These are phyloP conservation scores for Diplosoma virens DNA, from an alignment of 23 tunicate genomes.

Conservation along the genomic window DNA sequence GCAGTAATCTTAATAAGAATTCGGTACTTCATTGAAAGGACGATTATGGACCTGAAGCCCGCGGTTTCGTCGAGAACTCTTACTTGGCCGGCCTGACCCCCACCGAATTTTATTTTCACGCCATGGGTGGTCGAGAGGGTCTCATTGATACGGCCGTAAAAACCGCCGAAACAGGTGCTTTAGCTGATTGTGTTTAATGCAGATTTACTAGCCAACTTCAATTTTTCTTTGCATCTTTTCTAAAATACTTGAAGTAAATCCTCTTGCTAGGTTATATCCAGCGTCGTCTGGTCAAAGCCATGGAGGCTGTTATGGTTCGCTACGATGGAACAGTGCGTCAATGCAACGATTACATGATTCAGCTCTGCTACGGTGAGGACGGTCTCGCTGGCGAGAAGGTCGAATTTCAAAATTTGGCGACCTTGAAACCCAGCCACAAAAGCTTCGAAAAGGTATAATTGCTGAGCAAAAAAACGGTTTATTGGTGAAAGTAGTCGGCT, in stretches of 20 bases:
- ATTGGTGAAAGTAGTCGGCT: not conserved
- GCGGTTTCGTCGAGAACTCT: conserved; percentile 99
- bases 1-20: not conserved
- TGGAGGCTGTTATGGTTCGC: conserved; percentile 99
- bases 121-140: conserved; percentile 99
- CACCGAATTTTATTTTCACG: conserved; percentile 99
- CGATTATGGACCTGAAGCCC: conserved; percentile 99
- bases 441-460: conserved; percentile 71
- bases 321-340: conserved; percentile 98
- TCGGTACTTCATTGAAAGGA: conserved; percentile 36
- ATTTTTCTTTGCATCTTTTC: not conserved
- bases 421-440: conserved; percentile 89
- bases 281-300: conserved; percentile 98
- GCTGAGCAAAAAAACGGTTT: not conserved
- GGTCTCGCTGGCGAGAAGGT: conserved; percentile 99
- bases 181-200: not conserved
- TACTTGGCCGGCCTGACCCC: conserved; percentile 99
- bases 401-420: conserved; percentile 95
- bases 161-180: conserved; percentile 97
- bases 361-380: conserved; percentile 98
- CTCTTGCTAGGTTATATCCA: conserved; percentile 84
- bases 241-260: not conserved
- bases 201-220: no score
- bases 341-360: conserved; percentile 99
- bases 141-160: conserved; percentile 99